phyloP scores from a whole-genome alignment of 1,140 invertebrate species.

The Saccostrea glomerata region DNA sequence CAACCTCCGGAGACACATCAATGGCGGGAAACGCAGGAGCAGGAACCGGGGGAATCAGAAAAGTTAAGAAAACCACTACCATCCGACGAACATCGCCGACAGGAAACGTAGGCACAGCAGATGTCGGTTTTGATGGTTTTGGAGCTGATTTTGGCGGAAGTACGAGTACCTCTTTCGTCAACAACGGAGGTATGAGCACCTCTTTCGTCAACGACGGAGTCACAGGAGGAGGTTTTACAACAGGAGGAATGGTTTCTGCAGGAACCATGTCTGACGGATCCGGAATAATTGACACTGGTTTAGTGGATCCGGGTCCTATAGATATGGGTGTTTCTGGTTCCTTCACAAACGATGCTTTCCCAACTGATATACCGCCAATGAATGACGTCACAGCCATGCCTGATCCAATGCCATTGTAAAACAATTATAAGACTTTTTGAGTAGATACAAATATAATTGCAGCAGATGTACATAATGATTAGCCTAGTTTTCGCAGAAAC shows the following conservation, averaged over 20 bases:
- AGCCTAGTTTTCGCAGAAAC: not conserved
- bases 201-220: not conserved
- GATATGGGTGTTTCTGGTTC: not conserved
- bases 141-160: not conserved
- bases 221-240: not conserved
- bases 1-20: not conserved
- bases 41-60: not conserved
- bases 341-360: not conserved
- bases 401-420: slow-evolving; percentile 2
- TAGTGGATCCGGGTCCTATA: not conserved
- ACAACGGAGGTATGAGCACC: not conserved
- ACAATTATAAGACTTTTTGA: not conserved
- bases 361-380: not conserved
- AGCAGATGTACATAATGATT: not conserved
- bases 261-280: not conserved
- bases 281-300: not conserved
- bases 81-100: not conserved
- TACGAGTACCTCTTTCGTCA: not conserved
- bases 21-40: not conserved
- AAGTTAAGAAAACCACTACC: not conserved
- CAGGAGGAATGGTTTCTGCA: not conserved
- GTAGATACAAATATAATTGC: not conserved
- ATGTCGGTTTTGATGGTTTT: not conserved
- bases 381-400: not conserved
- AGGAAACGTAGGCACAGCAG: not conserved